Base-by-base conservation (phyloP, 1,140 invertebrate genomes). In the Laodelphax striatellus region DNA sequence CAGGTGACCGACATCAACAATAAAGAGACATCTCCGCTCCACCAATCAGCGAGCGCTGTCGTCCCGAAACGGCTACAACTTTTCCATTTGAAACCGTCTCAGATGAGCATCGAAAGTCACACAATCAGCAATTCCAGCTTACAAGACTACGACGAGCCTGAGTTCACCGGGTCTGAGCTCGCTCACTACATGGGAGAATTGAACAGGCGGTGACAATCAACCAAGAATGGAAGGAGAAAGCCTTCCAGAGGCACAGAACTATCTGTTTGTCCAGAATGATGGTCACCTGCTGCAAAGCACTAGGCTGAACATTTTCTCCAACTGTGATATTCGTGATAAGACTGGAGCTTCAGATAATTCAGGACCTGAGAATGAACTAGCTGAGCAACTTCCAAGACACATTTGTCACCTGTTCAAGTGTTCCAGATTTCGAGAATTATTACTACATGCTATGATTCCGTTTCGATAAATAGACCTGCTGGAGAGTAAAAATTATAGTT, bases 81-180 rank as follows among this genome's bases (percentile, higher is more conserved):
- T 2, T 34, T 52, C 9, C 28, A 31, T 16, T 5, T 16, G 22
- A 54, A 22, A 16, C n/a, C 52, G 14, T 13, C n/a, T 1, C 31
- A 55, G 16, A 17, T 31, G 28, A 55, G 54, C 57, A 58, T 52
- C 2, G 24, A 52, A 5, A 58, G 43, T 19, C 24, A 58, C 50
- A 83, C 80, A 28, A 86, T 87, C 55, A 85, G 82, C 64, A 86
- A 86, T 71, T 85, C 82, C 6, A 86, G 83, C 67, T 72, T 87
- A 2, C 81, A 85, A 58, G 84, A 87, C 67, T 68, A 83, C 54
- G 81, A 82, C 50, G 80, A 84, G 60, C 78, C 78, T 14, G 85
- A 87, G 63, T 80, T 82, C 61, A 81, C 75, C 2, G 80, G 80
- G 16, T 71, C 78, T 31, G 85, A 87, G 70, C 58, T 67, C 9